Base-by-base conservation (phyloP, 2,797 vertebrate species). In the Clamator glandarius region DNA sequence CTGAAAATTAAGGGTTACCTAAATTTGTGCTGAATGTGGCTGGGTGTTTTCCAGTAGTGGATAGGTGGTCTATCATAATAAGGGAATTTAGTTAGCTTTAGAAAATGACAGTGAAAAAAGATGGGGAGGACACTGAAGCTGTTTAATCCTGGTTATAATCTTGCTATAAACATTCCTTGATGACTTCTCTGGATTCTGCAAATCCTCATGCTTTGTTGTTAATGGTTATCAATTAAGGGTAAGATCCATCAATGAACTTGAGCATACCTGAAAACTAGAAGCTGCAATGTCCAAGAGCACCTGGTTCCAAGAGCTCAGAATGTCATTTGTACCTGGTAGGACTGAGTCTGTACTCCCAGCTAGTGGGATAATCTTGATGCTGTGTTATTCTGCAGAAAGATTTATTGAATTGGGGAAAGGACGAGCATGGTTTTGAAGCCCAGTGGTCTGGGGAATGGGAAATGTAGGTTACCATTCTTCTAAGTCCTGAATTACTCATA, bases 311-410 rank as follows among this genome's bases (percentile, higher is more conserved):
- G 51, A 55, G 12, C 23, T 26, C 12, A 69, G 33, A 66, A 58
- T 4, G 3, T 61, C 6, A 19, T 55, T 85, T 3, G 0, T 70
- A 42, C 8, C 9, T 90, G n/a, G 33, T 9, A 36, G 2, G 2
- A 21, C 61, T 86, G 29, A 25, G 26, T 73, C 64, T 64, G 4
- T 68, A 28, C 14, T 55, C 9, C 41, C 26, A 44, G 1, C 8
- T 86, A 31, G 13, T 1, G 5, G 29, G 20, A 14, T 8, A 42
- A 16, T 64, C 44, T 44, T 33, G 18, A 18, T 51, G 50, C 66
- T 75, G 15, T 63, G 35, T 41, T 70, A 7, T 66, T 92, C 33
- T 54, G 44, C 44, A 36, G 25, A 50, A 75, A 35, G 19, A 12
- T 66, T 36, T 31, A 21, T 10, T 85, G 72, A 68, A n/a, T 51